Conservation (phyloP, 2,888 invertebrate genomes). For the Blera fallax region DNA sequence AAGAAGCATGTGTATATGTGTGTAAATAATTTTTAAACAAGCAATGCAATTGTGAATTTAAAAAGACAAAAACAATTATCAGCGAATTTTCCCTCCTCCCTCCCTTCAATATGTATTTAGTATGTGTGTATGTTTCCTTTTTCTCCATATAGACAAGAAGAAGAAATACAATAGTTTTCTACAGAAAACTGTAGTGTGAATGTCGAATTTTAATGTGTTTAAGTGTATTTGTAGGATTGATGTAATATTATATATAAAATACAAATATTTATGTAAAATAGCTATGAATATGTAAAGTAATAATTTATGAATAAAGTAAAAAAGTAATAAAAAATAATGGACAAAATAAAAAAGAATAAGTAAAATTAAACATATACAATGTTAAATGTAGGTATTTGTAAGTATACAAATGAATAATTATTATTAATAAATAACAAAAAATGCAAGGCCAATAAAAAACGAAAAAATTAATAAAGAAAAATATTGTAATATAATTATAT, state of each 20-base stretch:
- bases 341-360: constrained; percentile 28
- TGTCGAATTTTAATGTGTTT: constrained; percentile 41
- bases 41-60: constrained; percentile 66
- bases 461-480: constrained; percentile 60
- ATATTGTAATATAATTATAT: constrained; percentile 60
- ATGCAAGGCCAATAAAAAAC: constrained; percentile 63
- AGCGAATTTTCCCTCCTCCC: not conserved
- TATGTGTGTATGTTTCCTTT: constrained; percentile 15
- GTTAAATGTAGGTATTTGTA: constrained; percentile 68
- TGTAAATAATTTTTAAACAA: constrained; percentile 52
- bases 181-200: constrained; percentile 11
- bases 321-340: constrained; percentile 29
- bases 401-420: constrained; percentile 57
- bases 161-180: constrained; percentile 17
- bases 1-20: constrained; percentile 26
- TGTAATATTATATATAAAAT: constrained; percentile 41
- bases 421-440: constrained; percentile 46
- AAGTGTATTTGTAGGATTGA: constrained; percentile 50
- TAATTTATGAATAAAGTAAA: constrained; percentile 39
- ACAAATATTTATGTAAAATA: constrained; percentile 55
- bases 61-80: constrained; percentile 8
- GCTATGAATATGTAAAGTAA: constrained; percentile 50
- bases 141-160: not conserved
- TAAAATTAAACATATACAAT: constrained; percentile 36
- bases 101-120: constrained; percentile 23